Evolutionary conservation across 2,888 invertebrate genomes (phyloP).

Genomic region (Desoria tigrina): DNA sequence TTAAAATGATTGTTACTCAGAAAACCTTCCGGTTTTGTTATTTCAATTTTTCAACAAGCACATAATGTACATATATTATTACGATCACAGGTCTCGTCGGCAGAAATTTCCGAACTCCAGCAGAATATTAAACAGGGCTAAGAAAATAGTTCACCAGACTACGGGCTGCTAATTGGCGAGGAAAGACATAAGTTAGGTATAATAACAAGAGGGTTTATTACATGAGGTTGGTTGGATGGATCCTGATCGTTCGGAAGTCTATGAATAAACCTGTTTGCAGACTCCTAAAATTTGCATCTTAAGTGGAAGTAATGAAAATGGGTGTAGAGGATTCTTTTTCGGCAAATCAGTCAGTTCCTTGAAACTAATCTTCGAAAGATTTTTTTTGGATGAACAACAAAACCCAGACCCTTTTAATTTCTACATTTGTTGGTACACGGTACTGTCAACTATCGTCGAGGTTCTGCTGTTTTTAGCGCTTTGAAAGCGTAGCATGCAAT

Average conservation of each 20-base stretch:
- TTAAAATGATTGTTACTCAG: too few species aligned
- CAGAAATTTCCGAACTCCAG: too few species aligned
- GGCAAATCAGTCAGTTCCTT: constrained; percentile 10
- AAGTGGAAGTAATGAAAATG: constrained; percentile 12
- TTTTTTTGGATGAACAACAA: constrained; percentile 14
- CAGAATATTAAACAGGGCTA: too few species aligned
- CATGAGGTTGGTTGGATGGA: too few species aligned
- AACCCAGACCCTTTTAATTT: constrained; percentile 17
- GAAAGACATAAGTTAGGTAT: too few species aligned
- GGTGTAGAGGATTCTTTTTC: constrained; percentile 9
- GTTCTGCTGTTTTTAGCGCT: neutral
- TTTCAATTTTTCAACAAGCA: too few species aligned
- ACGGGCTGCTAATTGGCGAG: too few species aligned
- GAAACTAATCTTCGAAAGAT: constrained; percentile 8
- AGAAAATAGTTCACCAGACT: too few species aligned
- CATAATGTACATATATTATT: too few species aligned
- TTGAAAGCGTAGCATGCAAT: constrained; percentile 6
- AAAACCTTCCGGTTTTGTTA: too few species aligned
- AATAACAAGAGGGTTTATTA: too few species aligned
- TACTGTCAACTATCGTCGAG: neutral
- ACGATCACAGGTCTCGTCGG: too few species aligned
- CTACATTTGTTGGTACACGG: constrained; percentile 9
- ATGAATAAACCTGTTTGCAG: constrained; percentile 9
- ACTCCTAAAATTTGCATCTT: constrained; percentile 8
- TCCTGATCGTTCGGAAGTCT: neutral